These are phyloP conservation scores for Pseudochirops cupreus DNA, from an alignment of 2,797 vertebrate species.

Conservation along the genomic window DNA sequence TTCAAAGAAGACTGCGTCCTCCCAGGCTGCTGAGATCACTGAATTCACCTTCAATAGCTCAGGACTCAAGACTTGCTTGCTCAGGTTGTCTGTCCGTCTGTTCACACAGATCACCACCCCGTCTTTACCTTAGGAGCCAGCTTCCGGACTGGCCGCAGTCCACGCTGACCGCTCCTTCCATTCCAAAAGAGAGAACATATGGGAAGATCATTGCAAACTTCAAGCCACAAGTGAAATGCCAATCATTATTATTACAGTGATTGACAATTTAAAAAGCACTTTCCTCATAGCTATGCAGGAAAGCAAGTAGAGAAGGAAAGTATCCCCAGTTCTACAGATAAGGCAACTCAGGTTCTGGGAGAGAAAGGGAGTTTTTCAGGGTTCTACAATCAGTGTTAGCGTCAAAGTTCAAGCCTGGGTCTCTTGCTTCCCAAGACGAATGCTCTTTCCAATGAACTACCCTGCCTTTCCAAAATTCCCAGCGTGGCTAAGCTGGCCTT, in stretches of 20 bases:
- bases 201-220: neutral
- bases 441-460: neutral
- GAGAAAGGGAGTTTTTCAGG: neutral
- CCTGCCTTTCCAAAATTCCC: neutral
- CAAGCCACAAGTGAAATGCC: neutral
- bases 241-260: neutral
- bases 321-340: neutral
- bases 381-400: neutral
- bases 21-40: conserved; percentile 40
- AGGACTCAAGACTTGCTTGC: neutral
- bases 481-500: neutral
- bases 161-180: neutral
- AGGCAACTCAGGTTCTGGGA: neutral
- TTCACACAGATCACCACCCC: neutral
- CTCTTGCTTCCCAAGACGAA: neutral
- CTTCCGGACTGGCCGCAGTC: neutral
- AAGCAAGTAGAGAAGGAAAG: neutral
- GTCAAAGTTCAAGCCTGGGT: neutral
- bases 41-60: conserved; percentile 66
- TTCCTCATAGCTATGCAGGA: neutral
- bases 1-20: conserved; percentile 73
- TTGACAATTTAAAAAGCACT: neutral
- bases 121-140: neutral
- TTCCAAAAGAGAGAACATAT: neutral
- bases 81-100: neutral